Base-by-base conservation (phyloP, 2,888 invertebrate genomes). In the Acronicta alni region DNA sequence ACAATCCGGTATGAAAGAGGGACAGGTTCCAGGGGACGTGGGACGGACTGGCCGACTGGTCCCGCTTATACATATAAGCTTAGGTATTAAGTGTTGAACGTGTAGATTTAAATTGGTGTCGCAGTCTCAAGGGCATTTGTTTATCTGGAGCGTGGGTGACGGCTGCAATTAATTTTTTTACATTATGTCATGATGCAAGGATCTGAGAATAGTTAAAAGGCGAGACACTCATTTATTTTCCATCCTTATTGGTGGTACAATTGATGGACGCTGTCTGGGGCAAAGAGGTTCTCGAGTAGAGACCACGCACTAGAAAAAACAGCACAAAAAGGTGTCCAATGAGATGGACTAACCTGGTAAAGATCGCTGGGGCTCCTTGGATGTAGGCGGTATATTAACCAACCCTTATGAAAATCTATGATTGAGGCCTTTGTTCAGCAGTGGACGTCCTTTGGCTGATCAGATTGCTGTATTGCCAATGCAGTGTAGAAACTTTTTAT, bases 11-110 rank as follows among this genome's bases (percentile, higher is more conserved):
- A 72, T 72, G 72, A 67, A 72, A 67, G 65, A 62, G 61, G 73
- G 79, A 82, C 84, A 79, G 82, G 85, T 83, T 82, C 56, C 43
- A 47, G 35, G 9, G 51, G 69, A 77, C 81, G 83, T 84, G 81
- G 84, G 82, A 78, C 64, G 85, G 74, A 77, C 77, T 67, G 67
- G 74, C 68, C 52, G 49, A 51, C 41, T 64, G 69, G 57, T 38
- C 41, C 48, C 46, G 63, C 51, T 57, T 59, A 52, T 65, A n/a
- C n/a, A n/a, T n/a, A 42, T 46, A 57, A 53, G 52, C 52, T 43
- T 44, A 35, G 52, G 35, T 60, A 70, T 57, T 56, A 49, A 52
- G 47, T 65, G 47, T 71, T 47, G 44, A 53, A 60, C 39, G 55
- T 54, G 51, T 54, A 58, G 26, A 61, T 76, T 65, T 57, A 49